Evolutionary conservation across 2,113 vertebrate genomes (phyloP).

Genomic region (Gambusia affinis): DNA sequence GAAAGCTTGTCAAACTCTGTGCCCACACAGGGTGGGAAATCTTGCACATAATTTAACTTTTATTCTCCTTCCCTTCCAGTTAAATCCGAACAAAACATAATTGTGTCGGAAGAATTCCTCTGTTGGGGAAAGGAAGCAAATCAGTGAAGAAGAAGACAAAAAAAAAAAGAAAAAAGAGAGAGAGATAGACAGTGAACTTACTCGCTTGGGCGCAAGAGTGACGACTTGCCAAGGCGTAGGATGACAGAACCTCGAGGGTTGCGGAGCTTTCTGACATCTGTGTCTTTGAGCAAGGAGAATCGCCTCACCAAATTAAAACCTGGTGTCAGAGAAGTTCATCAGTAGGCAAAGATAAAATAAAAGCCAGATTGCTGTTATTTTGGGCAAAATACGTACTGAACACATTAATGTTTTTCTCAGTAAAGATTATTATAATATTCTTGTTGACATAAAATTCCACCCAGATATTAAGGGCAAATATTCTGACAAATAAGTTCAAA

Average conservation of each 20-base stretch:
- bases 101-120: constrained; percentile 1
- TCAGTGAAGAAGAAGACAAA: neutral
- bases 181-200: constrained; percentile 68
- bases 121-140: neutral
- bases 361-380: neutral
- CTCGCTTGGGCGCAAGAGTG: constrained; percentile 85
- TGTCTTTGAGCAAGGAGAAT: constrained; percentile 87
- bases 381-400: neutral
- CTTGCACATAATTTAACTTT: constrained; percentile 12
- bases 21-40: constrained; percentile 15
- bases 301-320: constrained; percentile 92
- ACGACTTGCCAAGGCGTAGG: constrained; percentile 86
- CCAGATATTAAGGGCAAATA: neutral
- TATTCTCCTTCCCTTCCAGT: neutral
- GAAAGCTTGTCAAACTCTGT: neutral
- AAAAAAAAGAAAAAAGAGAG: neutral
- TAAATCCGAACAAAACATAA: neutral
- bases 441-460: neutral
- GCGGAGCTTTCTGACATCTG: constrained; percentile 89
- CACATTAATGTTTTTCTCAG: neutral
- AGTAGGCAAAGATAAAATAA: constrained; percentile 23
- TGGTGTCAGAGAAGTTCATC: constrained; percentile 63
- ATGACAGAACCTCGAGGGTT: constrained; percentile 85
- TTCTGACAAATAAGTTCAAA: neutral
- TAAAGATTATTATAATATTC: neutral